Evolutionary conservation across 1,140 invertebrate species (phyloP).

Genomic region (Hestina assimilis): DNA sequence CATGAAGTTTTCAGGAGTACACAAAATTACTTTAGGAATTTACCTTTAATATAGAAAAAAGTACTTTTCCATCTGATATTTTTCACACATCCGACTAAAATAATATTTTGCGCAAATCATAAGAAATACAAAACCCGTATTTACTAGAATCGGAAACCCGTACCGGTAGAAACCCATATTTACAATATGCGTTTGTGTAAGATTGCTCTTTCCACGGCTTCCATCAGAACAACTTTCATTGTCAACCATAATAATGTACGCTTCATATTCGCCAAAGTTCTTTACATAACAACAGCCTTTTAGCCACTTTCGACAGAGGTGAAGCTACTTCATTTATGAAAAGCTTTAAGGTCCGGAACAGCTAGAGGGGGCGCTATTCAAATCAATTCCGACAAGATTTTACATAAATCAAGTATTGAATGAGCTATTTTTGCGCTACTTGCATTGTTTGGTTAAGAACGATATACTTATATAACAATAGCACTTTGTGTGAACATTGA

Average conservation of each 20-base stretch:
- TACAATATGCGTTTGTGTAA: no score
- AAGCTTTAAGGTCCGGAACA: conserved; percentile 68
- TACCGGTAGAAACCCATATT: no score
- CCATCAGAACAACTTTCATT: not conserved
- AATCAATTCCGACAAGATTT: conserved; percentile 60
- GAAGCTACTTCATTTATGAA: conserved; percentile 65
- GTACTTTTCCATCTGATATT: no score
- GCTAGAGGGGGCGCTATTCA: conserved; percentile 58
- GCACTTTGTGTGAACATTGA: not conserved
- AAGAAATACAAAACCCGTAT: no score
- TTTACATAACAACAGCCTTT: conserved; percentile 58
- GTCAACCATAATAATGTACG: not conserved
- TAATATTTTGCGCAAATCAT: no score
- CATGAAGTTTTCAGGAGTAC: no score
- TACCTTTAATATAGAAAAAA: no score
- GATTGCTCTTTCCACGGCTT: not conserved
- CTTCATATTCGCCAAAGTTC: conserved; percentile 38
- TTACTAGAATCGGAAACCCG: no score
- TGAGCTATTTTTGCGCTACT: conserved; percentile 53
- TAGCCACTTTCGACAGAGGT: conserved; percentile 53
- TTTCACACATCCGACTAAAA: no score
- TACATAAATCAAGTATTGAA: conserved; percentile 72
- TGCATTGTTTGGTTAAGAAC: conserved; percentile 31
- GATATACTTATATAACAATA: not conserved
- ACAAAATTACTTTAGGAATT: no score